Conservation (phyloP, 2,888 invertebrate genomes). For the Cancer borealis region DNA sequence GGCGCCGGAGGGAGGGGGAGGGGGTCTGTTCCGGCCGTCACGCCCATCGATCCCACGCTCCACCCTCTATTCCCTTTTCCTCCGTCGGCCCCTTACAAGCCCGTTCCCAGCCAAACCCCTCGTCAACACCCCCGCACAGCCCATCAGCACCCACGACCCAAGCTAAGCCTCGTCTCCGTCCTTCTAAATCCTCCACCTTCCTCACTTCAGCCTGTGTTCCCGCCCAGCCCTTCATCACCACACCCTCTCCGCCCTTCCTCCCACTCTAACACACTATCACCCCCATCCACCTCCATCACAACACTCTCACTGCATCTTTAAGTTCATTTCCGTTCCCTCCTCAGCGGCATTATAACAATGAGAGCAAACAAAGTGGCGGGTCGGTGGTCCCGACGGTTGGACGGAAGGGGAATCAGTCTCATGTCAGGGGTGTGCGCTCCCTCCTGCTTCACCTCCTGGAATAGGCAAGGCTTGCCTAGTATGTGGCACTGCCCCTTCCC, state of each 20-base stretch:
- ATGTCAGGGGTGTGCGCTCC: neutral
- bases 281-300: neutral
- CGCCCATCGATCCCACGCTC: slow-evolving; percentile 38
- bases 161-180: neutral
- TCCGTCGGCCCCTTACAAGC: neutral
- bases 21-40: neutral
- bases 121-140: neutral
- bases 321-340: neutral
- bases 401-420: neutral
- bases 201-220: neutral
- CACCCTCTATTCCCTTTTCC: neutral
- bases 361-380: neutral
- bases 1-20: slow-evolving; percentile 23
- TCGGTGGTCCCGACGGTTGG: neutral
- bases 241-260: neutral
- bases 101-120: neutral
- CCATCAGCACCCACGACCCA: neutral
- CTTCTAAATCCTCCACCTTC: neutral
- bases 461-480: neutral
- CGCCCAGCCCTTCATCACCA: neutral
- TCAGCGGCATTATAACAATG: slow-evolving; percentile 5
- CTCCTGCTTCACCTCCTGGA: neutral
- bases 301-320: neutral
- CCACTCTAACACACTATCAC: neutral
- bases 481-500: neutral